phyloP scores from a whole-genome alignment of 2,888 invertebrate genomes.

The Falcaria lacertinaria region DNA sequence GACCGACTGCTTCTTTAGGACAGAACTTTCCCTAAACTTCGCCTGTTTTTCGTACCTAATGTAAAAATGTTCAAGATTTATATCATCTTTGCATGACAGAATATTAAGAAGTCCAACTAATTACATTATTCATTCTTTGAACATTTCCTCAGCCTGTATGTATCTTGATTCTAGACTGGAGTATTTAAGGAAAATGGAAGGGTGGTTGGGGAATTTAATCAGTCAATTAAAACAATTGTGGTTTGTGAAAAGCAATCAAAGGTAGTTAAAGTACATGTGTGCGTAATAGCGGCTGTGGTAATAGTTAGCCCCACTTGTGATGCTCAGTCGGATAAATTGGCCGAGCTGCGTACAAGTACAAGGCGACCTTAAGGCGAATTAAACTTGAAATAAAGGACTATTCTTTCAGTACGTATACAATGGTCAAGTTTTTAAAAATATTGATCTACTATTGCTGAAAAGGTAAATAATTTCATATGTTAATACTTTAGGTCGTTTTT shows the following conservation, averaged over 20 bases:
- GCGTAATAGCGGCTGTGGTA: conserved; percentile 13
- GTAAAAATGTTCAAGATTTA: too few relatives aligned
- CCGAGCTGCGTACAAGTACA: conserved; percentile 19
- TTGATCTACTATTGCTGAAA: background rate
- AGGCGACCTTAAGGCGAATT: conserved; percentile 35
- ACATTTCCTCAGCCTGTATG: too few relatives aligned
- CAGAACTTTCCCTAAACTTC: too few relatives aligned
- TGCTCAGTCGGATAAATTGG: conserved; percentile 30
- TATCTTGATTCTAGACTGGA: too few relatives aligned
- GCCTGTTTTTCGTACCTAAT: too few relatives aligned
- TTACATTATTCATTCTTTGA: too few relatives aligned
- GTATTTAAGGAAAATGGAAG: conserved; percentile 1
- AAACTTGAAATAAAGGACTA: conserved; percentile 17
- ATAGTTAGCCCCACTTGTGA: conserved; percentile 25
- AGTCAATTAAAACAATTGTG: conserved; percentile 56
- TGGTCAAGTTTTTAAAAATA: background rate
- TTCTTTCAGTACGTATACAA: background rate
- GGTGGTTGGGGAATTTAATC: background rate
- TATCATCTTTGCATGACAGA: too few relatives aligned
- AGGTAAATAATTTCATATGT: background rate
- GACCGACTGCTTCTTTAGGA: too few relatives aligned
- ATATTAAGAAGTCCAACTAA: too few relatives aligned
- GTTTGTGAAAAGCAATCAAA: conserved; percentile 39
- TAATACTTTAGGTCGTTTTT: too few relatives aligned
- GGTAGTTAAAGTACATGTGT: conserved; percentile 18